Evolutionary conservation across 1,140 invertebrate species (phyloP).

Genomic region (Drosophila nannoptera): DNA sequence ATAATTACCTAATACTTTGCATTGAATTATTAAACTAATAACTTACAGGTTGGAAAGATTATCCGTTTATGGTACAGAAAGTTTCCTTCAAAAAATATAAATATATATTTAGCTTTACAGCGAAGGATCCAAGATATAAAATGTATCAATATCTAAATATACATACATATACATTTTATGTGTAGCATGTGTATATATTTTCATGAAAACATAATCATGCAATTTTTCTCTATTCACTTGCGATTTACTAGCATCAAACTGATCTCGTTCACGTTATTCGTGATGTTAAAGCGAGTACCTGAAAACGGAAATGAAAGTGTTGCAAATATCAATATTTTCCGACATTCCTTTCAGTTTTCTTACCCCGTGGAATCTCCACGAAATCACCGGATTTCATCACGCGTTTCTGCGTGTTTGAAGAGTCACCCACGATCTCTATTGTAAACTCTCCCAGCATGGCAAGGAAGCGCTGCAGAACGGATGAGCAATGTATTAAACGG

Average conservation of each 20-base stretch:
- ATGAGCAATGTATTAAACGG: background rate
- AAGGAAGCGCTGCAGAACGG: slow-evolving; percentile 13
- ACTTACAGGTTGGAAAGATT: too few species aligned
- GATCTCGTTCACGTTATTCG: slow-evolving; percentile 37
- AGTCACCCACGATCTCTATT: slow-evolving; percentile 7
- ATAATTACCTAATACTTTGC: too few species aligned
- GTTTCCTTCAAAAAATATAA: slow-evolving; percentile 7
- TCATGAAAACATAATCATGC: background rate
- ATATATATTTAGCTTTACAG: background rate
- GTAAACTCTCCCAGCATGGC: slow-evolving; percentile 47
- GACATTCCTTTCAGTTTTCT: background rate
- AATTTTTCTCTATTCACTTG: background rate
- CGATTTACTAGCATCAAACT: slow-evolving; percentile 47
- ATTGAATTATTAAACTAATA: too few species aligned
- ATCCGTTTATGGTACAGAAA: background rate
- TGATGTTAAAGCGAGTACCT: slow-evolving; percentile 46
- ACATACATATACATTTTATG: background rate
- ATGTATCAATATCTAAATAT: background rate
- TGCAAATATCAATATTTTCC: background rate
- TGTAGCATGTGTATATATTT: background rate
- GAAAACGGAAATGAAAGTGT: background rate
- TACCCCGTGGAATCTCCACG: slow-evolving; percentile 57
- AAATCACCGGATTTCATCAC: slow-evolving; percentile 53
- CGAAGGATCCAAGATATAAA: background rate
- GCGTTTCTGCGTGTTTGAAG: background rate